Percentiles rank a stretch among this genome's conserved stretches.
Evolutionary conservation across 2,113 vertebrate species (phyloP).

Genomic region (Neogale vison): DNA sequence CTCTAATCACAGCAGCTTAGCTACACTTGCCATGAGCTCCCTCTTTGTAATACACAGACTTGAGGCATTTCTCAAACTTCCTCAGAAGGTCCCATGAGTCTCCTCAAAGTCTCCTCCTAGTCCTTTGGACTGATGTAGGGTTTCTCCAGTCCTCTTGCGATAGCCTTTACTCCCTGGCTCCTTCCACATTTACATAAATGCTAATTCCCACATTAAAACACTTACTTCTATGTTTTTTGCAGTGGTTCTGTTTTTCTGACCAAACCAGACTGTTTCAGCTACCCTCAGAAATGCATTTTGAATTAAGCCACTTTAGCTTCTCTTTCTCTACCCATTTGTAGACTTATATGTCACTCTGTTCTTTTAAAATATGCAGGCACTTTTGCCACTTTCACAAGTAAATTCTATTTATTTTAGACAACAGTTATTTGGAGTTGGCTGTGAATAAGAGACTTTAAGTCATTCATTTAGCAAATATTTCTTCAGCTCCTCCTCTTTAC

Average conservation of each 20-base stretch:
- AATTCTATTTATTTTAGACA: not conserved
- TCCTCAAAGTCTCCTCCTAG: no score
- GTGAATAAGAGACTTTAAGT: not conserved
- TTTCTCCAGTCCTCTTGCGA: not conserved
- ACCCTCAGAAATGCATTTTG: conserved; percentile 62
- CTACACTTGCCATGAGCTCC: not conserved
- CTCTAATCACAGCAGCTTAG: not conserved
- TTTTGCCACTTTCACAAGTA: not conserved
- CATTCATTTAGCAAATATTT: not conserved
- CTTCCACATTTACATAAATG: not conserved
- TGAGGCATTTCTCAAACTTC: not conserved
- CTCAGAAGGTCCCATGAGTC: not conserved
- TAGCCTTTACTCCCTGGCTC: not conserved
- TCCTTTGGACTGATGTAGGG: not conserved
- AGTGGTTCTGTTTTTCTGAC: not conserved
- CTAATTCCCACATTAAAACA: not conserved
- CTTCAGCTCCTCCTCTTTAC: not conserved
- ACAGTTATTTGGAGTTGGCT: not conserved
- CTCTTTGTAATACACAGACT: not conserved
- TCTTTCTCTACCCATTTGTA: not conserved
- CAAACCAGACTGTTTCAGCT: not conserved
- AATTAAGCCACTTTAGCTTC: conserved; percentile 62
- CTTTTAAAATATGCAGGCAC: conserved; percentile 33
- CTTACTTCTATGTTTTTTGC: not conserved
- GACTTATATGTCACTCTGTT: conserved; percentile 43